Percentiles rank a stretch among this genome's conserved stretches.
These are phyloP conservation scores for Pituophis catenifer DNA, from an alignment of 2,113 vertebrate species.

Conservation along the genomic window DNA sequence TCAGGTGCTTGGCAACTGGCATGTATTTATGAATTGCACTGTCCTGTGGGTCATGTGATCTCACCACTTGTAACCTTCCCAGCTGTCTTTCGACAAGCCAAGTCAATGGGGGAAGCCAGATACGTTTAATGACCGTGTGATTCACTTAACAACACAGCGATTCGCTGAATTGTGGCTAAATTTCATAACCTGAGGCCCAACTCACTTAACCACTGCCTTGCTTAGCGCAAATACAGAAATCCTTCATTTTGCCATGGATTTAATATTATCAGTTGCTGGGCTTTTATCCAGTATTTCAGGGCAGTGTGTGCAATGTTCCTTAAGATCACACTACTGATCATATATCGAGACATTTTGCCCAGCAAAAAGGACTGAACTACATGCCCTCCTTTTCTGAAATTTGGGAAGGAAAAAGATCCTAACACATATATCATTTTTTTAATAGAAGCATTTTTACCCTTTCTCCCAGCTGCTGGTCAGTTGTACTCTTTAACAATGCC, in stretches of 20 bases:
- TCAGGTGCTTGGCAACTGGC: no score
- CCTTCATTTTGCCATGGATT: background rate
- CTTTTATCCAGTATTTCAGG: background rate
- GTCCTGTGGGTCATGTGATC: no score
- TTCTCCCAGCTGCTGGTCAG: background rate
- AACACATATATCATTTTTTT: background rate
- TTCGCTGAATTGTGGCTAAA: no score
- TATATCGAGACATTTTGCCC: background rate
- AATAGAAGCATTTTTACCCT: background rate
- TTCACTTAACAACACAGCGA: no score
- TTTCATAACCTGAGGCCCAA: no score
- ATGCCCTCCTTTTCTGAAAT: background rate
- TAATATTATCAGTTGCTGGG: background rate
- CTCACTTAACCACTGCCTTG: no score
- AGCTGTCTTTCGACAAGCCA: no score
- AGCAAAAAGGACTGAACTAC: background rate
- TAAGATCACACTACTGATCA: background rate
- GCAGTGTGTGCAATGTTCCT: background rate
- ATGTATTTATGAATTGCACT: no score
- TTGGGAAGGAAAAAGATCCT: background rate
- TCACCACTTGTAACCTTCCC: no score
- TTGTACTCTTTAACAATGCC: background rate
- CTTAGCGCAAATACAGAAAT: background rate
- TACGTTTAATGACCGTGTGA: no score
- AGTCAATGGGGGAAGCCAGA: no score